Base-by-base conservation (phyloP, 2,888 invertebrate species). In the Baronia brevicornis region DNA sequence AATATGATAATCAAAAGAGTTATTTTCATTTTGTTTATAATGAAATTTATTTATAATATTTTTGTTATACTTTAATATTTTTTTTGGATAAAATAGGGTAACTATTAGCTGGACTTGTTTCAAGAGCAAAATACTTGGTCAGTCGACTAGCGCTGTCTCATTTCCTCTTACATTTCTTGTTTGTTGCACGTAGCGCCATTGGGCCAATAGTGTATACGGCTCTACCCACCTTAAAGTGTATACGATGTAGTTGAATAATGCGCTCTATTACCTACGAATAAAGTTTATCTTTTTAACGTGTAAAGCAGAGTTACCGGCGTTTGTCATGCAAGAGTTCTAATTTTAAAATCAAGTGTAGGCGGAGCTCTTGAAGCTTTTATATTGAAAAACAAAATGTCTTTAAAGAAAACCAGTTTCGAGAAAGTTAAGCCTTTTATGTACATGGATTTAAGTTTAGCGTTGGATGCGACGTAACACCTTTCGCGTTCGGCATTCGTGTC, bases 341-440 rank as follows among this genome's bases (percentile, higher is more conserved):
- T 84, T 84, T 84, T 80, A 82, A 84, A 36, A 82, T 77, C 78
- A 77, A 80, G 82, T 79, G 84, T 84, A 84, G 84, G 84, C 84
- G 84, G 84, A 78, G 84, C 75, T 72, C 71, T 73, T 54, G 62
- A 68, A 73, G 77, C 74, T 79, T 77, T 74, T 71, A 67, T 72
- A 80, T 77, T 78, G 75, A 79, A 79, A 79, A 77, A 78, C 78
- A 75, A 72, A 84, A 82, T 71, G 82, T 77, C 78, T 82, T 75
- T 78, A 73, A 73, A 75, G 73, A 69, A 75, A 79, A 80, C 75
- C 71, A 70, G 79, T 77, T 79, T 73, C 60, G 65, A 71, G 79
- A 72, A 79, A 78, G 80, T 79, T 82, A 80, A 78, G 80, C 75
- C 80, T 80, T 84, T 82, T 78, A 66, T 65, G 71, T 71, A 71